Evolutionary conservation across 92 coral and sea anemone genomes (phyloP), one percentile per base, ranked within the genome.

Genomic region (Anthopleura xanthogrammica): DNA sequence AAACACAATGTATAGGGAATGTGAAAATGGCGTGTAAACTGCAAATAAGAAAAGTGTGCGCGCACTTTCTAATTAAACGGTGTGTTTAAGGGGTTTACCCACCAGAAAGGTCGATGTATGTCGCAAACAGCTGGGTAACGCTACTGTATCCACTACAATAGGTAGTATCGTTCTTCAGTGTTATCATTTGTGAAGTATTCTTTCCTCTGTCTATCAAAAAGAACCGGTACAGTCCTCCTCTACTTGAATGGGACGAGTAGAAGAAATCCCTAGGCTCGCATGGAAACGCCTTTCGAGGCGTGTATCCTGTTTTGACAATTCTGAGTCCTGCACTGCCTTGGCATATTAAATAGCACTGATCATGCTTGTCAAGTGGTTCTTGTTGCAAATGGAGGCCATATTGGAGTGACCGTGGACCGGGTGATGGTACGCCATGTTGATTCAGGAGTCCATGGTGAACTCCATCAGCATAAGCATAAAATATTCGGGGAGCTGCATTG

Each of bases 211-310:
- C 42, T 23, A 68, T 29, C 10, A 68, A 42, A 36, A 68, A 68
- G 43, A 68, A 68, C 74, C 43, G 29, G 74, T 22, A 13, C 41
- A 24, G 43, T 24, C 74, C 43, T 10, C 11, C 16, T 68, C 74
- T 23, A 42, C 42, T 68, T 14, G 43, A 8, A 68, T 24, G 6
- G 41, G 74, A 11, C 16, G 74, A 68, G 74, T n/a, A 68, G 42
- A 68, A 68, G 29, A 68, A 68, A 68, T 68, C 74, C 42, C 74
- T 68, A 4, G 74, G 74, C 29, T 68, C 74, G 43, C 74, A 68
- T 68, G 74, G 74, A 68, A 68, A 68, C 16, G 74, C 4, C 17
- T 68, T 7, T 68, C 74, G 41, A 23, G 74, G 46, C 9, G 42
- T 68, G 74, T 68, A 68, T 23, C 24, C 41, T 24, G 43, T 68